These are phyloP conservation scores for Taphrorychus bicolor DNA, from an alignment of 2,888 invertebrate genomes.

Conservation along the genomic window DNA sequence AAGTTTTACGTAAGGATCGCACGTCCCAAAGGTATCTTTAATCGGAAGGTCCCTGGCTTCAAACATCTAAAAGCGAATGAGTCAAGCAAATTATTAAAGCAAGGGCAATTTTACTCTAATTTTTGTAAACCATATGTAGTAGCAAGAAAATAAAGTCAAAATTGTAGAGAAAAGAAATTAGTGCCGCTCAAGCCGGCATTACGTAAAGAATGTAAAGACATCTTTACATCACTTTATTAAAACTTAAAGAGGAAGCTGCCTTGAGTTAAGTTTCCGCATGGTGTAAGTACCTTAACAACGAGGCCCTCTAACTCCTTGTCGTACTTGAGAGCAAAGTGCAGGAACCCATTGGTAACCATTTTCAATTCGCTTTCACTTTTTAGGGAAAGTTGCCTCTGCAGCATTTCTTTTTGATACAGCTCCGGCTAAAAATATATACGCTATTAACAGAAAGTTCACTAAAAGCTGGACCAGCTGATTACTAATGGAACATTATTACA, in stretches of 20 bases:
- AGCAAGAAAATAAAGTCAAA: neutral
- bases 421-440: constrained; percentile 67
- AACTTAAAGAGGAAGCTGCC: constrained; percentile 4
- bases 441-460: neutral
- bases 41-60: constrained; percentile 75
- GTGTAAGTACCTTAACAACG: constrained; percentile 71
- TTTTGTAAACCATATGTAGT: neutral
- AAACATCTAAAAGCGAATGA: constrained; percentile 44
- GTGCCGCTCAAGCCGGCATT: neutral
- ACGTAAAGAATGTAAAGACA: constrained; percentile 9
- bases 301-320: constrained; percentile 83
- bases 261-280: neutral
- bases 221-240: constrained; percentile 19
- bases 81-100: neutral
- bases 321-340: constrained; percentile 82
- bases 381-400: constrained; percentile 75
- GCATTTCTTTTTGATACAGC: constrained; percentile 73
- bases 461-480: neutral
- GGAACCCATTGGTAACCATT: constrained; percentile 78
- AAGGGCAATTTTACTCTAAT: neutral
- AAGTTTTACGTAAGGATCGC: constrained; percentile 88
- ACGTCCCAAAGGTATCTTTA: constrained; percentile 83
- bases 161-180: neutral
- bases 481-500: neutral
- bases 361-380: constrained; percentile 71